Evolutionary conservation across 2,888 invertebrate species (phyloP).

Genomic region (Entomobrya multifasciata): DNA sequence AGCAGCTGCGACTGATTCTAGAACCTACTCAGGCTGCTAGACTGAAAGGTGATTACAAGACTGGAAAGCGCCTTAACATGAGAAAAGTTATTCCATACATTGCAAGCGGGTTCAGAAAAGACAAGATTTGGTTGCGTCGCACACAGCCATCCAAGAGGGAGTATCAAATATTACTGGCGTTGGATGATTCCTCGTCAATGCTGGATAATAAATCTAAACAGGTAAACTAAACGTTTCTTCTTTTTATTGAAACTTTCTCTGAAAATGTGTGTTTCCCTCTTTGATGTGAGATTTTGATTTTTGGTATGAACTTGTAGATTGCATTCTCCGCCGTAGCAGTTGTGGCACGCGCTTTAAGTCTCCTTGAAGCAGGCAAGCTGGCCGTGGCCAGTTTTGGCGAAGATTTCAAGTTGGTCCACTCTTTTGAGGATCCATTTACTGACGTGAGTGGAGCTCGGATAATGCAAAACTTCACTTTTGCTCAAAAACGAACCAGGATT

Average conservation of each 20-base stretch:
- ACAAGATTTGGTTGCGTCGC: slow-evolving; percentile 98
- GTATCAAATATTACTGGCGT: slow-evolving; percentile 97
- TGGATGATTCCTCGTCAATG: slow-evolving; percentile 97
- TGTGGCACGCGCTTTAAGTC: slow-evolving; percentile 91
- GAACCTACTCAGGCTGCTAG: slow-evolving; percentile 97
- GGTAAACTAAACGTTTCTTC: slow-evolving; percentile 75
- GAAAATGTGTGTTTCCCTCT: background rate
- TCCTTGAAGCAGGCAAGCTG: slow-evolving; percentile 96
- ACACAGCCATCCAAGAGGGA: slow-evolving; percentile 97
- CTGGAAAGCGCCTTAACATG: slow-evolving; percentile 99
- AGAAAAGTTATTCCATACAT: slow-evolving; percentile 98
- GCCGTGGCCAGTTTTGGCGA: slow-evolving; percentile 96
- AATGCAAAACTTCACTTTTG: slow-evolving; percentile 90
- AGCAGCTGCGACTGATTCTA: slow-evolving; percentile 94
- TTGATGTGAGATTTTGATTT: no score
- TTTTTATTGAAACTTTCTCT: background rate
- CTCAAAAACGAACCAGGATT: slow-evolving; percentile 93
- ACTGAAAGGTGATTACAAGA: slow-evolving; percentile 96
- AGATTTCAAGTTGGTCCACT: slow-evolving; percentile 91
- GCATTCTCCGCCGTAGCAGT: slow-evolving; percentile 97
- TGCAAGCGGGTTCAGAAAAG: slow-evolving; percentile 98
- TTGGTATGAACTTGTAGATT: slow-evolving; percentile 87
- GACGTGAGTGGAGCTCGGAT: slow-evolving; percentile 90
- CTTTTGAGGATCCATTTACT: slow-evolving; percentile 92
- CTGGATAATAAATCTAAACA: slow-evolving; percentile 91